Conservation (phyloP, 2,113 vertebrate species). For the Notiomystis cincta region DNA sequence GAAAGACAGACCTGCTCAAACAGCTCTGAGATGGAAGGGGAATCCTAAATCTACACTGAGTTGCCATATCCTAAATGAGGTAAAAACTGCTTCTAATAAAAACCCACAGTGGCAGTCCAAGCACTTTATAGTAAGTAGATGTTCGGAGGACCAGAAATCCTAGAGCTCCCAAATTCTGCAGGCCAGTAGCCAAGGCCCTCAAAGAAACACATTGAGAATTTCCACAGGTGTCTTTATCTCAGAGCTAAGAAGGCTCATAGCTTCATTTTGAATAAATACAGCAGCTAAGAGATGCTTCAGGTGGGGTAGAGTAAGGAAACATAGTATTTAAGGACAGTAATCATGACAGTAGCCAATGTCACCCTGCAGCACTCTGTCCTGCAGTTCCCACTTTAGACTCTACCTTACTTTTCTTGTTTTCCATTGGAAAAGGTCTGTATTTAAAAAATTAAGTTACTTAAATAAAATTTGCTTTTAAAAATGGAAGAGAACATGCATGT, state of each 20-base stretch:
- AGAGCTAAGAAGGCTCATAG: background rate
- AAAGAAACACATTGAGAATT: background rate
- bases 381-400: background rate
- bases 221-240: background rate
- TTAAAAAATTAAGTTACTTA: conserved; percentile 2
- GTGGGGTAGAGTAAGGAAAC: background rate
- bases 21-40: background rate
- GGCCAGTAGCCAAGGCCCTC: background rate
- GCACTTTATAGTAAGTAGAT: background rate
- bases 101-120: background rate
- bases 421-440: conserved; percentile 12
- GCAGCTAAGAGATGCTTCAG: background rate
- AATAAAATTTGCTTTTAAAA: conserved; percentile 27
- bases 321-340: background rate
- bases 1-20: background rate
- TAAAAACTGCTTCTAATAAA: background rate
- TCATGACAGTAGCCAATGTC: background rate
- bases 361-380: background rate
- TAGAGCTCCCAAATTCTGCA: background rate
- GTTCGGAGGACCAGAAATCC: background rate
- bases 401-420: conserved; percentile 5
- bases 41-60: background rate
- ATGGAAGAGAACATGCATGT: conserved; percentile 1
- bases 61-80: background rate
- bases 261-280: background rate